phyloP scores from a whole-genome alignment of 2,888 invertebrate species.

The Philhelius pedissequus region DNA sequence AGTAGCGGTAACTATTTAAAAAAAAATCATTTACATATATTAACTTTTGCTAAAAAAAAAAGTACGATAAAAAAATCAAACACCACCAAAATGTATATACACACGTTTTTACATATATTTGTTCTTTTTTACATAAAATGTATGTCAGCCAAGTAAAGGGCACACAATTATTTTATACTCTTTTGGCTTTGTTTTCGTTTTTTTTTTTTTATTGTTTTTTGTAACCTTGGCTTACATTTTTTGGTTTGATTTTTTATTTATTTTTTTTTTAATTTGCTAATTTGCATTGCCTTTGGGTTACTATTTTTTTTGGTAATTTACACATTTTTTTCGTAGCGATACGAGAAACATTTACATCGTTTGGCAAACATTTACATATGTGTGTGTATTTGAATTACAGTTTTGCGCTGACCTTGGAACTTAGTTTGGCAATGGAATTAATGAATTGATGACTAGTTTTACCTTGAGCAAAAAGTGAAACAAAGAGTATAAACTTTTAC shows the following conservation, averaged over 20 bases:
- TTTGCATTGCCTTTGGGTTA: conserved; percentile 50
- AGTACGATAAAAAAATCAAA: background rate
- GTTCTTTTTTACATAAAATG: conserved; percentile 74
- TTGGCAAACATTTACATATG: conserved; percentile 14
- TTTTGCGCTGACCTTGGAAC: background rate
- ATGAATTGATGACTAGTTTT: too few species aligned
- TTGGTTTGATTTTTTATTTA: conserved; percentile 66
- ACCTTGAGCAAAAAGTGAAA: too few species aligned
- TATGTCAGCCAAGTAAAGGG: conserved; percentile 78
- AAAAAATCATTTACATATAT: too few species aligned
- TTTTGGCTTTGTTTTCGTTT: conserved; percentile 35
- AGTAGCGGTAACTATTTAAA: too few species aligned
- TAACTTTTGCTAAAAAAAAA: too few species aligned
- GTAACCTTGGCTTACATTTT: too few species aligned
- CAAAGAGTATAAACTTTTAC: too few species aligned
- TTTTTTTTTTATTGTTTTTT: conserved; percentile 45
- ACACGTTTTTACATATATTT: conserved; percentile 23
- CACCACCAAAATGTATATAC: background rate
- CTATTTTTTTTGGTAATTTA: conserved; percentile 25
- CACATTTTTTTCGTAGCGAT: conserved; percentile 38
- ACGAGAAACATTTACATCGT: background rate
- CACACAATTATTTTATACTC: conserved; percentile 67
- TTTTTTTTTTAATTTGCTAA: conserved; percentile 66
- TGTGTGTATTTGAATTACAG: background rate
- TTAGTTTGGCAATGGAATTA: too few species aligned